These are phyloP conservation scores for Mustela nigripes DNA, from an alignment of 2,113 vertebrate species.

Conservation along the genomic window DNA sequence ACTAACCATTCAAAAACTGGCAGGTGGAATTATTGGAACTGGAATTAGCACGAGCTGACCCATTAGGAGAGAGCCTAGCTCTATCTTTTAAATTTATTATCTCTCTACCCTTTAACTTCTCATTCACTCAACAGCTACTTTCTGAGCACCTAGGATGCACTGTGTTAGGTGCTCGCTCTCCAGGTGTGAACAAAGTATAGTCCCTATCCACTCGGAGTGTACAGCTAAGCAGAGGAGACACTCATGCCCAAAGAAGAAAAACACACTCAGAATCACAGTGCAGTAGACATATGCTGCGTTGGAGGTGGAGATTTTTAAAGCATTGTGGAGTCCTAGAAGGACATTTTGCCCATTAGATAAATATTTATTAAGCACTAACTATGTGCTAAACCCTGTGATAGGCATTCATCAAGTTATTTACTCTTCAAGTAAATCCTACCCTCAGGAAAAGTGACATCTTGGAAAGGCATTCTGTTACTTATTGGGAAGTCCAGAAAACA, in stretches of 20 bases:
- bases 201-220: background rate
- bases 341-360: background rate
- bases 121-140: background rate
- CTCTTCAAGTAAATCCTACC: background rate
- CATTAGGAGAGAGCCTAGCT: background rate
- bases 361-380: background rate
- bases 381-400: background rate
- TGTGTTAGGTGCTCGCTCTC: background rate
- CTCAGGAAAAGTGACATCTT: background rate
- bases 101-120: background rate
- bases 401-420: background rate
- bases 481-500: background rate
- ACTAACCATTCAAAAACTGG: background rate
- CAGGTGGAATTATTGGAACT: background rate
- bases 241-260: background rate
- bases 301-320: background rate
- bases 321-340: background rate
- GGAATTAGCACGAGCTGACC: conserved; percentile 14
- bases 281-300: background rate
- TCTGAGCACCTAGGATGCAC: background rate
- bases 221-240: background rate
- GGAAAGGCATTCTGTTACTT: conserved; percentile 39
- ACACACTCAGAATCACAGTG: background rate
- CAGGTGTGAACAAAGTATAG: background rate
- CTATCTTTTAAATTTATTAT: background rate